Evolutionary conservation across 2,113 vertebrate genomes (phyloP), one percentile per base, ranked within the genome.

Genomic region (Prolemur simus): DNA sequence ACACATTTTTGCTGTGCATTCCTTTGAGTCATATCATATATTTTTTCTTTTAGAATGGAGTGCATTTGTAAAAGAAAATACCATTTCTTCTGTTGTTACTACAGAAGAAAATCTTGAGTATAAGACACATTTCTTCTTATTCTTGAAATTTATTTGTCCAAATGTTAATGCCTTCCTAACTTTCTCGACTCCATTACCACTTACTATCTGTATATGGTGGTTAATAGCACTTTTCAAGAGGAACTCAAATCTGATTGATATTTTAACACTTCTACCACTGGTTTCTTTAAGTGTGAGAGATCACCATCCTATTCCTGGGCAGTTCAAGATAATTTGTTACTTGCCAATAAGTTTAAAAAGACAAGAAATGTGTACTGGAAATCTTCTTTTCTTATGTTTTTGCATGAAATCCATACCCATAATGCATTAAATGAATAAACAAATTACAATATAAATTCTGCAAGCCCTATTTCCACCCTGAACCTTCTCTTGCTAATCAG

Each of bases 401-500:
- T 92, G 21, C 15, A 66, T 29, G 52, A 88, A 80, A 82, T 88
- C 42, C 27, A 56, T 3, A 73, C 27, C 12, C 25, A 74, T 52
- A 73, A 20, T 42, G 13, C n/a, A 87, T 49, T 32, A 81, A 93
- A 80, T 93, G 68, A 96, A 29, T 1, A 68, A 86, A 76, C 18
- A 74, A 87, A 82, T 52, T 78, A 39, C 84, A 49, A 56, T 74
- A 85, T 34, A 89, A 73, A 86, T 86, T 91, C 66, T 73, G 6
- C 32, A 60, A 80, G 37, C 14, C 11, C 34, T 77, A 7, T 78
- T 83, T 95, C 74, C 32, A 54, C 25, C 12, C 49, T 66, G 54
- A 86, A 82, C 7, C 11, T 94, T 82, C n/a, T 95, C 66, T 91
- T 74, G 60, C 27, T 86, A 63, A 63, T 89, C 73, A 92, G 63